Evolutionary conservation across 1,140 invertebrate species (phyloP).

Genomic region (Arctopsyche grandis): DNA sequence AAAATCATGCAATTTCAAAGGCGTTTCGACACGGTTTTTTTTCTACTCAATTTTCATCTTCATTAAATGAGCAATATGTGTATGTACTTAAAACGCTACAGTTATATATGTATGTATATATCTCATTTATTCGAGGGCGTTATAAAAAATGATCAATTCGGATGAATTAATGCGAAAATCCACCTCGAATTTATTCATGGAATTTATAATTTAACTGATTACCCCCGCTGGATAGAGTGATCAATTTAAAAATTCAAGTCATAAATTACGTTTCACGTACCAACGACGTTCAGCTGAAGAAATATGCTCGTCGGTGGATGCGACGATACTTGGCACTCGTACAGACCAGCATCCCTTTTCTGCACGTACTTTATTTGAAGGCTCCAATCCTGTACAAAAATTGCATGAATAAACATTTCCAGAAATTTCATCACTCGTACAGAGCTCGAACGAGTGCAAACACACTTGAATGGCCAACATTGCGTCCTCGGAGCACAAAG

Average conservation of each 20-base stretch:
- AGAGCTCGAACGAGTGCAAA: too few species aligned
- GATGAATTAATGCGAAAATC: constrained; percentile 15
- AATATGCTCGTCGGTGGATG: constrained; percentile 89
- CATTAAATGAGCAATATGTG: too few species aligned
- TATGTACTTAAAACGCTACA: too few species aligned
- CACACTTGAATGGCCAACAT: too few species aligned
- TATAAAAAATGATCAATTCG: not conserved
- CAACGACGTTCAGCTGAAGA: constrained; percentile 82
- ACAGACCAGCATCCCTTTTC: constrained; percentile 80
- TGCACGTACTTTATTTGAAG: constrained; percentile 86
- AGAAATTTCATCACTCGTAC: not conserved
- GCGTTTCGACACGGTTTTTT: too few species aligned
- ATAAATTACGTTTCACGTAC: constrained; percentile 68
- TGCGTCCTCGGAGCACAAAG: too few species aligned
- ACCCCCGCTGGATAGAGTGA: not conserved
- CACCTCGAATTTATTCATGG: constrained; percentile 5
- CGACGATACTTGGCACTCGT: constrained; percentile 90
- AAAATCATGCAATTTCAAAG: too few species aligned
- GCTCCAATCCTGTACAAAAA: constrained; percentile 79
- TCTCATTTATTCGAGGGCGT: not conserved
- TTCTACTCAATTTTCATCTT: too few species aligned
- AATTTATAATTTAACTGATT: constrained; percentile 5
- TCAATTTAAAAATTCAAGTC: not conserved
- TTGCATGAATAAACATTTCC: constrained; percentile 20
- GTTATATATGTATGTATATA: too few species aligned